Percentiles rank a stretch among this genome's conserved stretches.
Conservation (phyloP, 2,797 vertebrate genomes). For the Pangasius krempfi region DNA sequence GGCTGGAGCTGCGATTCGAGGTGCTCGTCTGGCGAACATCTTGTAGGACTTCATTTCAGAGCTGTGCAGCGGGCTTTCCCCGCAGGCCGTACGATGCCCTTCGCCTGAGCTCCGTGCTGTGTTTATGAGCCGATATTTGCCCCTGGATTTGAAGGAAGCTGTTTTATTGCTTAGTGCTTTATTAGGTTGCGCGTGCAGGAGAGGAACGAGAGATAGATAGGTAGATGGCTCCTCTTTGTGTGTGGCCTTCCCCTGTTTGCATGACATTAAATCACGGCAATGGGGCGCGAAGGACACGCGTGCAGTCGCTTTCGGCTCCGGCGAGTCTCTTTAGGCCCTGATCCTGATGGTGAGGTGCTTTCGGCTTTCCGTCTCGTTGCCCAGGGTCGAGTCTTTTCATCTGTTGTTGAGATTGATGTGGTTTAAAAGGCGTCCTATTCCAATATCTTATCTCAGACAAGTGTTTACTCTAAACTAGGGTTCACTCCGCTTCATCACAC, state of each 20-base stretch:
- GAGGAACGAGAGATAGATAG: slow-evolving; percentile 27
- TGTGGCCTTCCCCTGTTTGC: slow-evolving; percentile 57
- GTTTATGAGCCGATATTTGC: slow-evolving; percentile 7
- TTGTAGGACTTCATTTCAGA: background rate
- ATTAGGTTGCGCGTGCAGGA: slow-evolving; percentile 57
- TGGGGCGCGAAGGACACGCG: slow-evolving; percentile 17
- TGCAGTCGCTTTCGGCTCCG: slow-evolving; percentile 13
- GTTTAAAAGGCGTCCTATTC: background rate
- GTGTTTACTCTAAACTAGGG: background rate
- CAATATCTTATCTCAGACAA: background rate
- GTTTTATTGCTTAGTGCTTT: slow-evolving; percentile 47
- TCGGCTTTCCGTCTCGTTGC: background rate
- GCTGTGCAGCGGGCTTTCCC: background rate
- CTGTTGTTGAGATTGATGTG: background rate
- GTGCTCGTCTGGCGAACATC: background rate
- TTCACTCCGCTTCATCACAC: too few species aligned
- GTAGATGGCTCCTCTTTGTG: slow-evolving; percentile 60
- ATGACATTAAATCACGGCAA: slow-evolving; percentile 60
- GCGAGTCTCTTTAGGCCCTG: background rate
- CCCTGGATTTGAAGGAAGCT: slow-evolving; percentile 44
- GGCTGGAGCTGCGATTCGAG: background rate
- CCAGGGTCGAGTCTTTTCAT: background rate
- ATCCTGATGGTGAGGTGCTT: background rate
- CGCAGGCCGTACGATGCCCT: background rate
- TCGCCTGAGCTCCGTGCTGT: background rate